Conservation (phyloP, 2,888 invertebrate species). For the Lepidonotus clava region DNA sequence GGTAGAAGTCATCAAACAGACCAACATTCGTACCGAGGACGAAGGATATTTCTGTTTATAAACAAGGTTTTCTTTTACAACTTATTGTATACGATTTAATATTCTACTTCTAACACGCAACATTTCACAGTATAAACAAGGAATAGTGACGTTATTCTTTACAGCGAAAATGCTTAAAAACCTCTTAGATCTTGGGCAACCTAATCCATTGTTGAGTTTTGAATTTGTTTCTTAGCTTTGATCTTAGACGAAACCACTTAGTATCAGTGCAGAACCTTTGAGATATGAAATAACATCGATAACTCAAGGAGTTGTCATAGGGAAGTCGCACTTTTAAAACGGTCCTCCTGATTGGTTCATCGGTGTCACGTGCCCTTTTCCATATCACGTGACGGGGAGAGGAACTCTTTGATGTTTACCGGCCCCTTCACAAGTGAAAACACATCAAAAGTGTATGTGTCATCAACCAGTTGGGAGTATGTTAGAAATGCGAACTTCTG, state of each 20-base stretch:
- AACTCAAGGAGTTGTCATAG: neutral
- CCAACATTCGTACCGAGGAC: too few species aligned
- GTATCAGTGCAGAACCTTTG: neutral
- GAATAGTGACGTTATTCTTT: too few species aligned
- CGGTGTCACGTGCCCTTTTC: constrained; percentile 19
- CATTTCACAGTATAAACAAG: too few species aligned
- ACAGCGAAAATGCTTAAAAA: too few species aligned
- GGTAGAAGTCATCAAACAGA: too few species aligned
- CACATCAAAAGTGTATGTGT: constrained; percentile 17
- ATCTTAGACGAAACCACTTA: neutral
- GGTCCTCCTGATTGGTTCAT: neutral
- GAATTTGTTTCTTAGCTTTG: neutral
- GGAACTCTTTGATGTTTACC: neutral
- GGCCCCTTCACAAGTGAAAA: neutral
- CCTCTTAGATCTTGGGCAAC: too few species aligned
- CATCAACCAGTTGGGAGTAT: neutral
- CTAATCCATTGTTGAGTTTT: too few species aligned
- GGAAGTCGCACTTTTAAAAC: neutral
- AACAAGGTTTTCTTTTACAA: too few species aligned
- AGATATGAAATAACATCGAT: constrained; percentile 28
- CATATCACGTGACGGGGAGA: neutral
- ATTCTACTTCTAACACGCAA: too few species aligned
- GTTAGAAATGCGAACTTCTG: neutral
- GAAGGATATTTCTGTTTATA: too few species aligned
- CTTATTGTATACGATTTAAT: too few species aligned